Evolutionary conservation across 2,113 vertebrate genomes (phyloP).

Genomic region (Sebastes fasciatus): DNA sequence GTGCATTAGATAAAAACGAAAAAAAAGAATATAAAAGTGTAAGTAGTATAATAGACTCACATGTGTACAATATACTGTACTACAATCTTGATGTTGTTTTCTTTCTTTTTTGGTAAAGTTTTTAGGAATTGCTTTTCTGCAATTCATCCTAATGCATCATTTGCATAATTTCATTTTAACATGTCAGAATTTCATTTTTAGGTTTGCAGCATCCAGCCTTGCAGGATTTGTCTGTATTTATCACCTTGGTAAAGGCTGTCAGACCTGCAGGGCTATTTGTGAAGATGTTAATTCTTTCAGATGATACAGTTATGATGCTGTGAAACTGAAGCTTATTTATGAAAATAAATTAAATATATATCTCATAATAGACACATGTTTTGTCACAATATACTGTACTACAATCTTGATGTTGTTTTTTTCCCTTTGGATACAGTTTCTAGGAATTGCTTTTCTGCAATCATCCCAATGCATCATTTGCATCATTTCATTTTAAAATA

Average conservation of each 20-base stretch:
- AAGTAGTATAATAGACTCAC: not conserved
- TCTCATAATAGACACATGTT: not conserved
- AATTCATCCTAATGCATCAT: not conserved
- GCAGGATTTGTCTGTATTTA: not conserved
- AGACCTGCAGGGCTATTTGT: not conserved
- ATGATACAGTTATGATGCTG: conserved; percentile 31
- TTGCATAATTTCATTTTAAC: not conserved
- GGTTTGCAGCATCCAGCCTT: not conserved
- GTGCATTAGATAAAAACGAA: no score
- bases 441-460: not conserved
- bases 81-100: no score
- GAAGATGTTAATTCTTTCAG: conserved; percentile 9
- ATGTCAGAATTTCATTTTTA: not conserved
- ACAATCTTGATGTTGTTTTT: no score
- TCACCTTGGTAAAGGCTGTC: not conserved
- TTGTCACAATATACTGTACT: not conserved
- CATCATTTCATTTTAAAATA: not conserved
- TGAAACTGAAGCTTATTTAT: not conserved
- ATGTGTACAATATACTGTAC: not conserved
- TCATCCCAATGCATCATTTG: not conserved
- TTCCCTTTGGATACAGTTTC: no score
- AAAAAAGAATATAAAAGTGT: no score
- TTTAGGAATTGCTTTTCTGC: not conserved
- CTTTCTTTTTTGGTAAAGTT: not conserved
- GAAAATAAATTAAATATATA: not conserved